Base-by-base conservation (phyloP, 2,888 invertebrate genomes). In the Neria commutata region DNA sequence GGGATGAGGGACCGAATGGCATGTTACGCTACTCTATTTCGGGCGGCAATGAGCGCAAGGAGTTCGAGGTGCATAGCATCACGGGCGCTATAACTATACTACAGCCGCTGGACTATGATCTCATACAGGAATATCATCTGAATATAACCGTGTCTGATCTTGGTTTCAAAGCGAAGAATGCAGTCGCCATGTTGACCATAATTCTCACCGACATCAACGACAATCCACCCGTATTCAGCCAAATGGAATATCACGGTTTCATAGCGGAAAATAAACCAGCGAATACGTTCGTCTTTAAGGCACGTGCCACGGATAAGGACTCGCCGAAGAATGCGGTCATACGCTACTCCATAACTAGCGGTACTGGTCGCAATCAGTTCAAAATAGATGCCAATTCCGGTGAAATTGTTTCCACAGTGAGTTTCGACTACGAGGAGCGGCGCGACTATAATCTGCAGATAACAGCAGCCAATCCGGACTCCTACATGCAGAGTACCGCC, bases 121-220 rank as follows among this genome's bases (percentile, higher is more conserved):
- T 87, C 0, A 86, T 91, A 53, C 90, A 91, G 76, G 91, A 91
- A 76, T 95, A 95, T 79, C 87, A 88, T 53, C 80, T 98, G 2
- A 94, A 93, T 75, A 91, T 98, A 57, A 92, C 93, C 0, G 96
- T 94, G 0, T 86, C 86, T 63, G 97, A 98, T 83, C 83, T 92
- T 51, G 96, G 91, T 2, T 94, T 93, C 75, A 89, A 91, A 67
- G 86, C 91, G 0, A 88, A 87, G 68, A 87, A 87, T 72, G 87
- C 93, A 0, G 89, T 90, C 4, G 93, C 93, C 0, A 90, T 91
- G 69, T 83, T 96, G 6, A 92, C 91, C 0, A 90, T 98, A 1
- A 91, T 90, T 54, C 84, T 98, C 1, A 93, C 92, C 0, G 97
- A 98, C 76, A 92, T 96, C 34, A 97, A 95, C 75, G 95, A 98